Conservation (phyloP, 2,113 vertebrate genomes). For the Gymnorhina tibicen region DNA sequence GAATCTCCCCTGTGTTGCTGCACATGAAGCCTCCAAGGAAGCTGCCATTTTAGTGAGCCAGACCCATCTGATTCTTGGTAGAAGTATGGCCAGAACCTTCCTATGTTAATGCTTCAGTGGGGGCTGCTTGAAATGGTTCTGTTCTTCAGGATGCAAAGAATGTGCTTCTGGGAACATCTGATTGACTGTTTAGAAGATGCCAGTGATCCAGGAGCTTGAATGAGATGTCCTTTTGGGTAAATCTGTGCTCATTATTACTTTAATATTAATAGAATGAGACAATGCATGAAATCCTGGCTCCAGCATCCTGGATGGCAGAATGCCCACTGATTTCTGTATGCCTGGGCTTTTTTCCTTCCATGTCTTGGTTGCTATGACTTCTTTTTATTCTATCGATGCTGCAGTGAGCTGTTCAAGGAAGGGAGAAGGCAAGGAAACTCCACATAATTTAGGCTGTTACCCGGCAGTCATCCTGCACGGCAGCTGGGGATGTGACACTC, state of each 20-base stretch:
- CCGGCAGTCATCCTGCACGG: not conserved
- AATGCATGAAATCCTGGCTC: slow-evolving; percentile 49
- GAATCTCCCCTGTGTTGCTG: not conserved
- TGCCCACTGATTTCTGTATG: not conserved
- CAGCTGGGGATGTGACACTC: not conserved
- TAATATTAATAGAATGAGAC: slow-evolving; percentile 39
- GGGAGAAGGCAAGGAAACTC: not conserved
- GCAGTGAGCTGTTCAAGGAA: not conserved
- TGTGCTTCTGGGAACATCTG: not conserved
- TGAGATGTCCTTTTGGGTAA: slow-evolving; percentile 15
- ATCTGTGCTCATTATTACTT: slow-evolving; percentile 17
- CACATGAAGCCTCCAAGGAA: not conserved
- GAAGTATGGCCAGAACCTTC: not conserved
- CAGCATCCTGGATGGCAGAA: not conserved
- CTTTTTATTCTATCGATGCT: not conserved
- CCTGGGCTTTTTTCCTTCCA: not conserved
- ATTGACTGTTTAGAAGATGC: not conserved
- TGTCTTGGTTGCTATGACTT: not conserved
- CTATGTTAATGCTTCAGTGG: not conserved
- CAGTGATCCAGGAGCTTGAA: slow-evolving; percentile 9
- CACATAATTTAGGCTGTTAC: not conserved
- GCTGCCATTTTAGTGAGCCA: not conserved
- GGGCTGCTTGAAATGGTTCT: not conserved
- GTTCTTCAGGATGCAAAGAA: not conserved
- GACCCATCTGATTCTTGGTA: not conserved